Evolutionary conservation across 2,888 invertebrate species (phyloP), one percentile per base, ranked within the genome.

Genomic region (Hetaerina titia): DNA sequence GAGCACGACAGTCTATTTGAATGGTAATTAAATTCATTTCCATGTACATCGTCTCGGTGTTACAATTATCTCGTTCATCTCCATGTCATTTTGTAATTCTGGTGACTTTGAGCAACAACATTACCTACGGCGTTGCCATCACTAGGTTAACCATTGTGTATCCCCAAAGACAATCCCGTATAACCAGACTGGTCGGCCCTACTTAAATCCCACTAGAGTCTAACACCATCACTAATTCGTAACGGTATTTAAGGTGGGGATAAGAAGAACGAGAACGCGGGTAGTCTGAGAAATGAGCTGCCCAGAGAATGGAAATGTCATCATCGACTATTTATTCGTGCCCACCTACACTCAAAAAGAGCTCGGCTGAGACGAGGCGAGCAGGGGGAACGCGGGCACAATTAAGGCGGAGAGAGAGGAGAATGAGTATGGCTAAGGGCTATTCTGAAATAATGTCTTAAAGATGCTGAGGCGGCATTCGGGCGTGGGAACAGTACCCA

Each of bases 251-350:
- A 11, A 22, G 81, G 31, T 1, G 25, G 31, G 31, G 81, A 81
- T 81, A 17, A 60, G 17, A 81, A 81, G 17, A 81, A 81, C 25
- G 81, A 81, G 81, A 31, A 31, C 25, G 19, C 25, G 15, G 31
- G 8, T 31, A 8, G 31, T 31, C 13, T 81, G 31, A 31, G 31
- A 11, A 5, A 31, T 81, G 22, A 69, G n/a, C 69, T 22, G 81
- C 81, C 81, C 25, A 22, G 25, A 31, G 31, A 31, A 81, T 81
- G 81, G 81, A 81, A 81, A 81, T 81, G 81, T 81, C 81, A 81
- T 31, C 31, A 81, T 81, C 31, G 81, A 81, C 25, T 15, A 81
- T 81, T 81, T 81, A 81, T 81, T 11, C 31, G 25, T 22, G 31
- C 25, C 81, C 81, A 81, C 81, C 81, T 31, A 31, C 81, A 31